Conservation (phyloP, 1,140 invertebrate genomes). For the Parasteatoda tepidariorum region DNA sequence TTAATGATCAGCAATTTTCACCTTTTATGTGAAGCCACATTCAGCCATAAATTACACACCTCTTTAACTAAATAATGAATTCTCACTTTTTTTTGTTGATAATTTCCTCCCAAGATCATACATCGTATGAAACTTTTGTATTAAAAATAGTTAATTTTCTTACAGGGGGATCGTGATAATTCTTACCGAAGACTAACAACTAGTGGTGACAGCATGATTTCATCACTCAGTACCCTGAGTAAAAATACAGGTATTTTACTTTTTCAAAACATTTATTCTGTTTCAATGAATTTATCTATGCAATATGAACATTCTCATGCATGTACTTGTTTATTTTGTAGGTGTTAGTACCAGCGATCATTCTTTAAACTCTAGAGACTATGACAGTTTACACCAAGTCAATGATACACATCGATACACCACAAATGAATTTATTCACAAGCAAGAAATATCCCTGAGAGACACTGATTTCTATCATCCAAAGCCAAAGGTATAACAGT, state of each 20-base stretch:
- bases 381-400: conserved; percentile 15
- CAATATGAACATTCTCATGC: no score
- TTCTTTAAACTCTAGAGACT: conserved; percentile 55
- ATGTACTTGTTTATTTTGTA: neutral
- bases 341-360: conserved; percentile 60
- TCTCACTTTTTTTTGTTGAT: no score
- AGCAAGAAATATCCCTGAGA: conserved; percentile 38
- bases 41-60: no score
- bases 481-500: conserved; percentile 55
- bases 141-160: no score
- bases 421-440: conserved; percentile 50
- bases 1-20: no score
- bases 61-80: no score
- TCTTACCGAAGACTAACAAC: conserved; percentile 59
- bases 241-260: conserved; percentile 48
- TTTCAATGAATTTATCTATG: neutral
- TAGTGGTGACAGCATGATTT: conserved; percentile 57
- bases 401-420: conserved; percentile 35
- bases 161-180: conserved; percentile 55
- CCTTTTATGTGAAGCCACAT: no score
- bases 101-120: no score
- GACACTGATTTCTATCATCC: conserved; percentile 57
- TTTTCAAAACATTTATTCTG: neutral
- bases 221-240: conserved; percentile 45
- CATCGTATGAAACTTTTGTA: no score